Percentiles rank a stretch among this genome's conserved stretches.
Conservation (phyloP, 2,888 invertebrate genomes). For the Actias luna region DNA sequence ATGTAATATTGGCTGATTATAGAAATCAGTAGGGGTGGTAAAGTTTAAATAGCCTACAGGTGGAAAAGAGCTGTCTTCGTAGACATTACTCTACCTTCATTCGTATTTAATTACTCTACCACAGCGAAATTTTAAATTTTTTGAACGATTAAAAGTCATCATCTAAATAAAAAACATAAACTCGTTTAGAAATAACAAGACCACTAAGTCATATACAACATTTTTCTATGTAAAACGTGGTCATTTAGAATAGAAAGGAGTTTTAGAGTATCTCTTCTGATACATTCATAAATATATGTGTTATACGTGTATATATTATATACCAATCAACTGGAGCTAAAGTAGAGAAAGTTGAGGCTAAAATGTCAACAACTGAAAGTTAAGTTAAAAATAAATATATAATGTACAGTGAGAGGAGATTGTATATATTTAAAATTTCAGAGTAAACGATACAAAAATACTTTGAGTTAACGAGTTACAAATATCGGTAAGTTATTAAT, state of each 20-base stretch:
- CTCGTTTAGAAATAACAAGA: no score
- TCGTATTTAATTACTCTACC: no score
- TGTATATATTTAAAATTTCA: neutral
- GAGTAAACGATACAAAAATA: neutral
- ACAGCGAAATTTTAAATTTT: no score
- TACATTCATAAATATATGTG: neutral
- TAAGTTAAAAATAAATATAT: constrained; percentile 27
- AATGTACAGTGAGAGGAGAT: neutral
- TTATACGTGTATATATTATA: constrained; percentile 13
- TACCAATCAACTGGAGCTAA: constrained; percentile 7
- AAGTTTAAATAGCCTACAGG: no score
- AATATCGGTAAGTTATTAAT: neutral
- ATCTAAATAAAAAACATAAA: no score
- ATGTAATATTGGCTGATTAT: no score
- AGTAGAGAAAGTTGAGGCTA: constrained; percentile 36
- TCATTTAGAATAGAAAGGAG: neutral
- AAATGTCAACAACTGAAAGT: constrained; percentile 33
- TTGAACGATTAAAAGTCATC: no score
- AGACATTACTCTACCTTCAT: no score
- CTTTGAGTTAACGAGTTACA: neutral
- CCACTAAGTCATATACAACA: no score
- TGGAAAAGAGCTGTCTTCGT: no score
- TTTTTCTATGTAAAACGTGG: neutral
- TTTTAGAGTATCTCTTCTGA: neutral
- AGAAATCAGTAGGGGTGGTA: no score